phyloP scores from a whole-genome alignment of 2,113 vertebrate genomes.

The Rhodinocichla rosea region DNA sequence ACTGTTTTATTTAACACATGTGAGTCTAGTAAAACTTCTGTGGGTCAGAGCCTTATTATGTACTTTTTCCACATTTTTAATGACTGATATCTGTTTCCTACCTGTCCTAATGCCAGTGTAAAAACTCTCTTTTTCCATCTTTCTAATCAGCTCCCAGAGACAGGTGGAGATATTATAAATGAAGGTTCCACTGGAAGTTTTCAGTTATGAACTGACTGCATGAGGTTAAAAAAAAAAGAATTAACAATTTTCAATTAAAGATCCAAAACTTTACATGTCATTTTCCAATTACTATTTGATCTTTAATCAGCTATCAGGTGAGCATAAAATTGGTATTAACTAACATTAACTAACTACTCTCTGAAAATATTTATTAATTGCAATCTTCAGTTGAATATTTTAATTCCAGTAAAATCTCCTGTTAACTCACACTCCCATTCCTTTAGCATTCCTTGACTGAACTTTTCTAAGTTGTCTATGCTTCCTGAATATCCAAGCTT shows the following conservation, averaged over 20 bases:
- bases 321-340: neutral
- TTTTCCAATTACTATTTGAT: neutral
- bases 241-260: neutral
- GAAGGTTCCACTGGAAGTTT: neutral
- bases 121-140: neutral
- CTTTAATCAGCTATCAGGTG: neutral
- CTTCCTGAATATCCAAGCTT: neutral
- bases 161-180: neutral
- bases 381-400: neutral
- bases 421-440: neutral
- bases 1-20: neutral
- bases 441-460: neutral
- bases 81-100: neutral
- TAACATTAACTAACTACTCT: neutral
- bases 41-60: neutral
- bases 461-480: neutral
- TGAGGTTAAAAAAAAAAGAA: neutral
- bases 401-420: neutral
- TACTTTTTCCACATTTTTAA: neutral
- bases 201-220: neutral
- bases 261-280: neutral
- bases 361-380: neutral
- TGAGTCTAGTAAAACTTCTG: neutral
- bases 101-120: neutral
- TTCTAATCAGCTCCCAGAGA: neutral